Conservation (phyloP, 2,113 vertebrate genomes). For the Proteles cristata region DNA sequence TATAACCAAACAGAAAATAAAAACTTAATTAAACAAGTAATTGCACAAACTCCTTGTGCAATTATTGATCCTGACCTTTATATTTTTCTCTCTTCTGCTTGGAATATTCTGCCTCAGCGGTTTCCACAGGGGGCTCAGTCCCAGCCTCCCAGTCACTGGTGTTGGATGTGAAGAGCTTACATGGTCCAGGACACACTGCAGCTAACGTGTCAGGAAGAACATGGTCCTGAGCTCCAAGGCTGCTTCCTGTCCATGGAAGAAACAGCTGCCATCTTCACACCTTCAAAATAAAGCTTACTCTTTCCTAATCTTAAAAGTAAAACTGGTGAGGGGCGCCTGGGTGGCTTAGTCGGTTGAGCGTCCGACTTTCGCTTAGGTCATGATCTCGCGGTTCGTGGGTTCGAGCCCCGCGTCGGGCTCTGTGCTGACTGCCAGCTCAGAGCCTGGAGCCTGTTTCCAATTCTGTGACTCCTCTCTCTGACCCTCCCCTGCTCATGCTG, state of each 20-base stretch:
- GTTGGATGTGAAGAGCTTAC: not conserved
- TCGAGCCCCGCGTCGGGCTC: too few relatives aligned
- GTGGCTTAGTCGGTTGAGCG: too few relatives aligned
- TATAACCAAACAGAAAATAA: constrained; percentile 34
- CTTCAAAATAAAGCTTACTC: not conserved
- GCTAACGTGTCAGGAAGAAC: not conserved
- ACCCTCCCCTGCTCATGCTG: too few relatives aligned
- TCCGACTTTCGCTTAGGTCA: too few relatives aligned
- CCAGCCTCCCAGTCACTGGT: not conserved
- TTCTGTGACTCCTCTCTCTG: too few relatives aligned
- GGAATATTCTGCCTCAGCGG: not conserved
- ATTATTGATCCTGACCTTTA: constrained; percentile 13
- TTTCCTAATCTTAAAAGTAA: not conserved
- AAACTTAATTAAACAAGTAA: constrained; percentile 54
- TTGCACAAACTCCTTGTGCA: constrained; percentile 40
- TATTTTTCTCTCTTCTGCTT: not conserved
- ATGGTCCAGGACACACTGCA: not conserved
- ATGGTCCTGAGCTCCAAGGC: not conserved
- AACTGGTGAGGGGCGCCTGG: too few relatives aligned
- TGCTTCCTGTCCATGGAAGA: not conserved
- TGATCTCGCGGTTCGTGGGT: too few relatives aligned
- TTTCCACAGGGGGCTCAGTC: not conserved
- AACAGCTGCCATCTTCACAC: not conserved
- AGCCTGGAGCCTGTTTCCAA: too few relatives aligned
- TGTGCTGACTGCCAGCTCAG: too few relatives aligned